Percentiles rank a stretch among this genome's conserved stretches.
phyloP scores from a whole-genome alignment of 2,113 vertebrate genomes.

The Dipodomys ordii region DNA sequence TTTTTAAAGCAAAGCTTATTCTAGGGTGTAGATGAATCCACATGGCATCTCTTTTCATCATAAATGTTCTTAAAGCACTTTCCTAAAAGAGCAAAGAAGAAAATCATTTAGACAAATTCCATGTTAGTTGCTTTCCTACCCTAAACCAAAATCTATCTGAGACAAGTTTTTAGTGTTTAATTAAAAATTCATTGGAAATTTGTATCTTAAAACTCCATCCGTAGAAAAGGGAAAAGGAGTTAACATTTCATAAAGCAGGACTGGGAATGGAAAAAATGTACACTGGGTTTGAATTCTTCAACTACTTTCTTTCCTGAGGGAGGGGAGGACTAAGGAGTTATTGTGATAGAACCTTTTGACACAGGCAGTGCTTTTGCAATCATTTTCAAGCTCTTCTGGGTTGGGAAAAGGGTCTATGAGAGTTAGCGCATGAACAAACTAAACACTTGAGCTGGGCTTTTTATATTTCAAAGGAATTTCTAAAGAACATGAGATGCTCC shows the following conservation, averaged over 20 bases:
- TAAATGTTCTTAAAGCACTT: conserved; percentile 31
- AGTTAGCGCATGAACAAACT: not conserved
- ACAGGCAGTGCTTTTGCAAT: conserved; percentile 58
- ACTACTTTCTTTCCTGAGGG: not conserved
- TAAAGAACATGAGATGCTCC: conserved; percentile 42
- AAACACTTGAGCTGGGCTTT: not conserved
- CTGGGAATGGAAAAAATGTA: conserved; percentile 47
- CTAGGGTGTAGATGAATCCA: not conserved
- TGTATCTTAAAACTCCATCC: not conserved
- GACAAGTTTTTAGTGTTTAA: conserved; percentile 44
- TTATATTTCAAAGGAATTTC: conserved; percentile 40
- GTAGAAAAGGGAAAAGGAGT: conserved; percentile 2
- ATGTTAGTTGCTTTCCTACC: conserved; percentile 32
- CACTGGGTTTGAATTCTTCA: conserved; percentile 35
- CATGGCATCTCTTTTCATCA: not conserved
- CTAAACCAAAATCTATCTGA: not conserved
- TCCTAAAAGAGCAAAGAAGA: not conserved
- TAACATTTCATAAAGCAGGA: conserved; percentile 21
- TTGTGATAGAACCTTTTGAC: conserved; percentile 33
- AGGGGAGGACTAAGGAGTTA: not conserved
- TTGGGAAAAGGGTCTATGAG: not conserved
- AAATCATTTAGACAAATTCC: not conserved
- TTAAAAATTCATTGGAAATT: conserved; percentile 26
- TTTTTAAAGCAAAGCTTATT: not conserved
- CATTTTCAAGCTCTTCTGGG: conserved; percentile 33